Base-by-base conservation (phyloP, 2,888 invertebrate genomes). In the Hecatera dysodea region DNA sequence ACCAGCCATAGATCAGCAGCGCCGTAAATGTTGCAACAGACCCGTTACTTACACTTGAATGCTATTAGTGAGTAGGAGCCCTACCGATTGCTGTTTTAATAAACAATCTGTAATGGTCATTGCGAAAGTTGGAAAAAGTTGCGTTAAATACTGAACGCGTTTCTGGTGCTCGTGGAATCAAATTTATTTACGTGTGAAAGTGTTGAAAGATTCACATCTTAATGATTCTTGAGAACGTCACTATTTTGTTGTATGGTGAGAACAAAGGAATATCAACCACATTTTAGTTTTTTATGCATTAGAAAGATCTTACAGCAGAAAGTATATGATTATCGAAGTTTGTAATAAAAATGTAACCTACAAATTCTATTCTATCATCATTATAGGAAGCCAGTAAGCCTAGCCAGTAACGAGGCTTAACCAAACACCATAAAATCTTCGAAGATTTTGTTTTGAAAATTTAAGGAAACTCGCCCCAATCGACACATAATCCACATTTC, bases 21-120 rank as follows among this genome's bases (percentile, higher is more conserved):
- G 55, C 64, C 62, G 63, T 76, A 71, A 78, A 76, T 83, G 81
- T 81, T 70, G 83, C 73, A 83, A 70, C 50, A 44, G 56, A 60
- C 33, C 64, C 65, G 67, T 72, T 75, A 67, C 57, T 64, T 19
- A 24, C 56, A 24, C 44, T 63, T 19, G 53, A 63, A 55, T 53
- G 71, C 55, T 67, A 67, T 76, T 70, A 67, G 67, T 36, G 46
- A 64, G 59, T 27, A 24, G 50, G n/a, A n/a, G 73, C 63, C 66
- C 64, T 69, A 50, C 29, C 17, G 27, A 44, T 48, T 42, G 39
- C 39, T 56, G 62, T 59, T 63, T 50, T 33, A 57, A 69, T 77
- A 77, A 75, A 75, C 61, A 73, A 44, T 33, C 9, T 19, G 36
- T 56, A 77, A 44, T 78, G 46, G 53, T 27, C 36, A 44, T 46